Evolutionary conservation across 1,140 invertebrate species (phyloP).

Genomic region (Caenorhabditis remanei): DNA sequence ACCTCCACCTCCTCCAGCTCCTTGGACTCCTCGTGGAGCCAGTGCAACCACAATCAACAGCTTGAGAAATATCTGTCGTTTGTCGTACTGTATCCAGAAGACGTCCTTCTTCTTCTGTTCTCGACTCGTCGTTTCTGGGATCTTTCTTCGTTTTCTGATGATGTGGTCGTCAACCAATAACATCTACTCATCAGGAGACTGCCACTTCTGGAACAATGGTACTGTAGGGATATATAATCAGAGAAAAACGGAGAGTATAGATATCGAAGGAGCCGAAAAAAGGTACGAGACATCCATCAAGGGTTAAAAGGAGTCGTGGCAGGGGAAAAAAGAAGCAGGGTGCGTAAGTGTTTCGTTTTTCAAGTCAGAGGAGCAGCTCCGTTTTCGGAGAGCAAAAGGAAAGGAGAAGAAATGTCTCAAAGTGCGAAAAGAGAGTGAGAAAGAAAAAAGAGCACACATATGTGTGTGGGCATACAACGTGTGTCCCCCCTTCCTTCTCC

Average conservation of each 20-base stretch:
- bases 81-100: slow-evolving; percentile 41
- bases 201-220: slow-evolving; percentile 8
- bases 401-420: slow-evolving; percentile 47
- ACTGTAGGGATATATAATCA: not conserved
- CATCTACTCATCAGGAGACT: slow-evolving; percentile 54
- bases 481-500: not conserved
- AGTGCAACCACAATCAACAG: slow-evolving; percentile 25
- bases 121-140: not conserved
- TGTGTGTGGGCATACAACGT: no score
- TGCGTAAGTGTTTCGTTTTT: slow-evolving; percentile 54
- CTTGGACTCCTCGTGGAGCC: not conserved
- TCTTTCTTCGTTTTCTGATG: slow-evolving; percentile 34
- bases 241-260: not conserved
- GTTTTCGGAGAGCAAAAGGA: slow-evolving; percentile 32
- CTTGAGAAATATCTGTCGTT: slow-evolving; percentile 8
- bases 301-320: slow-evolving; percentile 17
- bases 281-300: slow-evolving; percentile 44
- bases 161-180: slow-evolving; percentile 56
- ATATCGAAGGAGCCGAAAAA: not conserved
- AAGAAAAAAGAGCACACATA: not conserved
- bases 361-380: slow-evolving; percentile 33
- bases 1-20: no score
- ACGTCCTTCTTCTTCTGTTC: not conserved
- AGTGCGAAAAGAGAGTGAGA: slow-evolving; percentile 42
- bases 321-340: not conserved